Evolutionary conservation across 1,140 invertebrate species (phyloP).

Genomic region (Papilio polytes): DNA sequence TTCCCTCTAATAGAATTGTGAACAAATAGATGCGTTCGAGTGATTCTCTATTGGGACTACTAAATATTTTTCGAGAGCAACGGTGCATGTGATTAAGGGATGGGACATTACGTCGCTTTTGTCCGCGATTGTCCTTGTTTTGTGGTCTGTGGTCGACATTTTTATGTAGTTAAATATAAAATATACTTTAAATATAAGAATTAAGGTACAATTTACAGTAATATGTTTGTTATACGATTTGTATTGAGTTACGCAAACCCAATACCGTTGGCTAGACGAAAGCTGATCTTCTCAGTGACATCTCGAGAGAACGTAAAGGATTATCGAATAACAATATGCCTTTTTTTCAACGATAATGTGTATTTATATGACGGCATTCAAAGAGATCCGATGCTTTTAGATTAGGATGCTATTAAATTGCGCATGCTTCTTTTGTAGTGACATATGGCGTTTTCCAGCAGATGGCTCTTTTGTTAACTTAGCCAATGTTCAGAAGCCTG

Average conservation of each 20-base stretch:
- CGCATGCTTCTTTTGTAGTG: slow-evolving; percentile 76
- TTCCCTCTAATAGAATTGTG: slow-evolving; percentile 65
- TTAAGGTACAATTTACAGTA: slow-evolving; percentile 53
- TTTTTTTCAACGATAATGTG: slow-evolving; percentile 69
- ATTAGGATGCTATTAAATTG: slow-evolving; percentile 82
- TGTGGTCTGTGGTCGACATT: slow-evolving; percentile 75
- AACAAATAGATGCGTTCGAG: slow-evolving; percentile 68
- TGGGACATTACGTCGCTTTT: slow-evolving; percentile 78
- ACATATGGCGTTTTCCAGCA: slow-evolving; percentile 79
- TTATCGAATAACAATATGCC: slow-evolving; percentile 81
- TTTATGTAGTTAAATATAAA: slow-evolving; percentile 44
- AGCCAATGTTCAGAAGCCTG: slow-evolving; percentile 59
- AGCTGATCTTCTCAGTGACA: slow-evolving; percentile 81
- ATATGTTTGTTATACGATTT: slow-evolving; percentile 51
- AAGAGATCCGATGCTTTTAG: slow-evolving; percentile 67
- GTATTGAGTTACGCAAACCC: slow-evolving; percentile 81
- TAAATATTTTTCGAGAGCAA: slow-evolving; percentile 79
- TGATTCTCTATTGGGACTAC: slow-evolving; percentile 67
- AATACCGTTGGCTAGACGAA: slow-evolving; percentile 79
- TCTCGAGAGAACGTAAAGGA: slow-evolving; percentile 80
- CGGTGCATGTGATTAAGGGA: slow-evolving; percentile 83
- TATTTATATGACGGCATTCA: slow-evolving; percentile 68
- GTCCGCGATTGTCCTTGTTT: slow-evolving; percentile 76
- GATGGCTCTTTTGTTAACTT: slow-evolving; percentile 73
- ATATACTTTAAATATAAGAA: slow-evolving; percentile 54